A percentile compares a stretch with the other conserved stretches of the same genome.
Conservation (phyloP, 2,888 invertebrate species). For the Lasioglossum morio region DNA sequence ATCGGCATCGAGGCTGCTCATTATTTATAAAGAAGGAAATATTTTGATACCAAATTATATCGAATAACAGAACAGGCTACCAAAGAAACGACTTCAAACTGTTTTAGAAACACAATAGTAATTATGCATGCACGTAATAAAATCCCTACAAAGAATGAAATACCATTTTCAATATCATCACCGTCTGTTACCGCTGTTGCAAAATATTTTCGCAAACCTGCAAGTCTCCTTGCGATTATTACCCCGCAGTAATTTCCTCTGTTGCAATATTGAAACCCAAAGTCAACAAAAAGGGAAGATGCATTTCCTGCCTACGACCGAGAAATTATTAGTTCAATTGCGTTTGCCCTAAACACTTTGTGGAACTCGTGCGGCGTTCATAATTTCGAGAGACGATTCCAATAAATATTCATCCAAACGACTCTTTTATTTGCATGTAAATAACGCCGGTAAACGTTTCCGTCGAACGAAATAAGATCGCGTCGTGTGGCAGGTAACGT, state of each 20-base stretch:
- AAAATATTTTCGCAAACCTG: not conserved
- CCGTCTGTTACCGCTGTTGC: not conserved
- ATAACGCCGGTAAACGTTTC: not conserved
- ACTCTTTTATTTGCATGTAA: constrained; percentile 44
- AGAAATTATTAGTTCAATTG: not conserved
- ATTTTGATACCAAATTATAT: no score
- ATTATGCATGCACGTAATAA: not conserved
- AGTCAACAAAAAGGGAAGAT: not conserved
- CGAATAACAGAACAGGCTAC: no score
- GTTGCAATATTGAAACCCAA: not conserved
- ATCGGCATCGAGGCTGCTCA: no score
- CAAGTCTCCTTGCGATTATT: not conserved
- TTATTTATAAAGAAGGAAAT: no score
- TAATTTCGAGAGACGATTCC: constrained; percentile 3
- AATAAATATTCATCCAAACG: constrained; percentile 49
- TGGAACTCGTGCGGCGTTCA: not conserved
- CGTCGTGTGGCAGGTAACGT: not conserved
- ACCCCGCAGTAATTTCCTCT: not conserved
- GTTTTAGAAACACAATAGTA: not conserved
- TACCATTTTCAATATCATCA: not conserved
- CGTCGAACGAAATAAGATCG: constrained; percentile 32
- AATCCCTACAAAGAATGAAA: not conserved
- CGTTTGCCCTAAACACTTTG: not conserved
- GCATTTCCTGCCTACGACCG: not conserved
- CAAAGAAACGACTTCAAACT: not conserved